Evolutionary conservation across 2,113 vertebrate species (phyloP), one percentile per base, ranked within the genome.

Genomic region (Genyomyrus donnyi): DNA sequence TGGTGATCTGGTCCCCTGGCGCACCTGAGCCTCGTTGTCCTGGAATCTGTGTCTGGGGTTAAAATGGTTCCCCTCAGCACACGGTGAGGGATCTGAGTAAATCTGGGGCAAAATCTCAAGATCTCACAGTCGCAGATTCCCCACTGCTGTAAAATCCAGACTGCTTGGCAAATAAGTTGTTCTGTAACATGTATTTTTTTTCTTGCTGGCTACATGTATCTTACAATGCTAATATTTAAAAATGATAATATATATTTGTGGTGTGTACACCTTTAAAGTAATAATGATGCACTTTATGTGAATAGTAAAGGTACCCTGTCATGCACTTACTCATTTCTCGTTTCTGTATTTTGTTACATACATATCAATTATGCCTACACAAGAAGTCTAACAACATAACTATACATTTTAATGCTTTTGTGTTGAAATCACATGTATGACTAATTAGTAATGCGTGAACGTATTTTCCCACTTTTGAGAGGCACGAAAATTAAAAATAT

Each of bases 1-100:
- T 96, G 92, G 95, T 96, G 85, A 96, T 96, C 90, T 92, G 89
- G 88, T 94, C 95, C 17, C 94, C 94, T 2, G 90, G 87, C 11
- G 84, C 85, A 52, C 94, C 94, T 48, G 90, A 90, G 88, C 93
- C 94, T 91, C 84, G 95, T 89, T 96, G 95, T 80, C 92, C 95
- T 10, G 11, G 89, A 1, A 66, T 93, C 86, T 96, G 96, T 90
- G 80, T 96, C 90, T 95, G 95, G 95, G 93, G 58, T 88, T 96
- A 91, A 95, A 70, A 31, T 3, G 11, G 89, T 56, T 35, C 24
- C 49, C 58, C 50, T 10, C 4, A 11, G 49, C n/a, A 9, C 15
- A 84, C 13, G 46, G 15, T 27, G n/a, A 70, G 62, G n/a, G 62
- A 31, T 70, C 62, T 50, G 42, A 83, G 0, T 42, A 17, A 50